phyloP scores from a whole-genome alignment of 37 sponge, comb jelly and placozoan species.

The Theonella swinhoei region DNA sequence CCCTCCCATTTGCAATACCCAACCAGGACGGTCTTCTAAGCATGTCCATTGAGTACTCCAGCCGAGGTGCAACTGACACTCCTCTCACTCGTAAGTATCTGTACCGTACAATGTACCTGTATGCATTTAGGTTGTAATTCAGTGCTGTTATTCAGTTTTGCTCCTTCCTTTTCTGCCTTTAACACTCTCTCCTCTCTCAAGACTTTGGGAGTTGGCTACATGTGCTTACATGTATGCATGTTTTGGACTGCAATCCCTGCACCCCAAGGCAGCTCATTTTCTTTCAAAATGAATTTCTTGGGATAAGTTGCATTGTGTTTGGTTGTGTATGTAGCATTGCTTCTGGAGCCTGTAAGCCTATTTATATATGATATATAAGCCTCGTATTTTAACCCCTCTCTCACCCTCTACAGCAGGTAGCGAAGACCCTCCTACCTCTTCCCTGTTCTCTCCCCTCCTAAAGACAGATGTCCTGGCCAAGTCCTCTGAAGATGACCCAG shows the following conservation, averaged over 20 bases:
- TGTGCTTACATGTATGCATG: too few relatives aligned
- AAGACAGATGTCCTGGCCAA: constrained; percentile 4
- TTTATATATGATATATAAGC: not conserved
- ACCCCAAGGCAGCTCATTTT: too few relatives aligned
- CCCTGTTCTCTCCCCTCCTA: not conserved
- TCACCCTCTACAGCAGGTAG: constrained; percentile 3
- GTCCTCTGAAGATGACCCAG: constrained; percentile 51
- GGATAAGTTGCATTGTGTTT: too few relatives aligned
- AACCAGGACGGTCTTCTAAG: not conserved
- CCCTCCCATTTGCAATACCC: not conserved
- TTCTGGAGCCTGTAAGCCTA: too few relatives aligned
- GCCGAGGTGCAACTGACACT: not conserved
- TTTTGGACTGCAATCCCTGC: too few relatives aligned
- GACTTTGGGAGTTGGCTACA: too few relatives aligned
- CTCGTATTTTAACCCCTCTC: not conserved
- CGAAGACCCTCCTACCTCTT: not conserved
- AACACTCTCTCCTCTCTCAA: too few relatives aligned
- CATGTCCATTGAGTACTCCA: constrained; percentile 16
- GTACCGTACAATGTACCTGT: not conserved
- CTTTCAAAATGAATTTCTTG: too few relatives aligned
- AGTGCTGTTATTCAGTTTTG: too few relatives aligned
- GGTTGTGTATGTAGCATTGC: too few relatives aligned
- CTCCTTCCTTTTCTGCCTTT: too few relatives aligned
- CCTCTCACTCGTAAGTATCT: not conserved
- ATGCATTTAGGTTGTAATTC: too few relatives aligned